Evolutionary conservation across 2,888 invertebrate species (phyloP).

Genomic region (Omphaloscelis lunosa): DNA sequence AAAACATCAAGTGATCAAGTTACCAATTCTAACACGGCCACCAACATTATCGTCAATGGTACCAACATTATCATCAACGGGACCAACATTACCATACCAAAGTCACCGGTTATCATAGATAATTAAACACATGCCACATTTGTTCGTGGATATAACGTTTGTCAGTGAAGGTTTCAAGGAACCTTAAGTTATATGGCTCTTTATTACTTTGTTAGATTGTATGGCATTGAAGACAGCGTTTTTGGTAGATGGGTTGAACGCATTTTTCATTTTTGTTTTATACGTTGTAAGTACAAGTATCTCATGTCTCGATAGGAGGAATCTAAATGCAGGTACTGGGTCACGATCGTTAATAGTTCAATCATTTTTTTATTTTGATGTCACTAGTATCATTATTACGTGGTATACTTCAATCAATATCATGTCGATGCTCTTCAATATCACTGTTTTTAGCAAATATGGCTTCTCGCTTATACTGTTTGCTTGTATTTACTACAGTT

Average conservation of each 20-base stretch:
- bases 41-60: slow-evolving; percentile 30
- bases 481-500: too few species aligned
- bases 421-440: neutral
- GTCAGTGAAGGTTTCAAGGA: slow-evolving; percentile 73
- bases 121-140: slow-evolving; percentile 71
- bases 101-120: slow-evolving; percentile 62
- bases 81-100: slow-evolving; percentile 65
- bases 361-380: neutral
- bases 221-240: slow-evolving; percentile 65
- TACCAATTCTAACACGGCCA: slow-evolving; percentile 49
- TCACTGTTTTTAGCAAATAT: neutral
- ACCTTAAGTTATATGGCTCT: slow-evolving; percentile 75
- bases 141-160: slow-evolving; percentile 72
- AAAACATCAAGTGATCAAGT: slow-evolving; percentile 54
- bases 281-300: neutral
- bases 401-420: too few species aligned
- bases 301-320: neutral
- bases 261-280: neutral
- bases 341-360: neutral
- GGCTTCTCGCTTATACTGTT: neutral
- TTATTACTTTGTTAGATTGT: slow-evolving; percentile 60
- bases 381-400: neutral
- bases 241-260: neutral
- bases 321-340: neutral
- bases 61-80: slow-evolving; percentile 25